These are phyloP conservation scores for Hirtodrosophila duncani DNA, from an alignment of 2,888 invertebrate genomes.

Conservation along the genomic window DNA sequence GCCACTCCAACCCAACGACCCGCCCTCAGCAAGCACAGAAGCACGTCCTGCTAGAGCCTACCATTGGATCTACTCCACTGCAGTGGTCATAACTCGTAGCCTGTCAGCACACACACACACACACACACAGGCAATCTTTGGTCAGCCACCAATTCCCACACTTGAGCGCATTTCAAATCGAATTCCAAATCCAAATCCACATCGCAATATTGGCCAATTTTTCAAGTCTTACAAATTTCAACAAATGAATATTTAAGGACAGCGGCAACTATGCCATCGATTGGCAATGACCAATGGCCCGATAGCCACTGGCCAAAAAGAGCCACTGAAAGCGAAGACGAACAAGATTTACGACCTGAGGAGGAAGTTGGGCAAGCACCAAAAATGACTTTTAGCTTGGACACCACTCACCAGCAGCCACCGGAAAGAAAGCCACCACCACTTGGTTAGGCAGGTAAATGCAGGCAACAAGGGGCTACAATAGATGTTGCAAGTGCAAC, in stretches of 20 bases:
- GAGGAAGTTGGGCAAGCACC: no score
- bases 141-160: neutral
- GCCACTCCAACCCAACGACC: neutral
- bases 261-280: conserved; percentile 10
- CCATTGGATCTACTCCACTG: no score
- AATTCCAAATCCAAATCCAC: conserved; percentile 3
- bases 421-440: no score
- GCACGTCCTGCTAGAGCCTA: no score
- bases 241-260: conserved; percentile 56
- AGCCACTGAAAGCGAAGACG: no score
- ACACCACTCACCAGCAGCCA: no score
- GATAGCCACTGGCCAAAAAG: conserved; percentile 4
- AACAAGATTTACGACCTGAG: no score
- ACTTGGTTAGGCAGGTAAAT: no score
- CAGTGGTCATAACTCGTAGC: no score
- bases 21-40: neutral
- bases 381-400: no score
- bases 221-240: conserved; percentile 46
- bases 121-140: conserved; percentile 14
- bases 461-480: no score
- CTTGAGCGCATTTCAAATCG: neutral
- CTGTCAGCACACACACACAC: conserved; percentile 22
- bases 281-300: conserved; percentile 1
- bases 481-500: no score
- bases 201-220: conserved; percentile 41